Percentiles rank a stretch among this genome's conserved stretches.
phyloP scores from a whole-genome alignment of 2,113 vertebrate species.

The cattle (Bos taurus) region DNA sequence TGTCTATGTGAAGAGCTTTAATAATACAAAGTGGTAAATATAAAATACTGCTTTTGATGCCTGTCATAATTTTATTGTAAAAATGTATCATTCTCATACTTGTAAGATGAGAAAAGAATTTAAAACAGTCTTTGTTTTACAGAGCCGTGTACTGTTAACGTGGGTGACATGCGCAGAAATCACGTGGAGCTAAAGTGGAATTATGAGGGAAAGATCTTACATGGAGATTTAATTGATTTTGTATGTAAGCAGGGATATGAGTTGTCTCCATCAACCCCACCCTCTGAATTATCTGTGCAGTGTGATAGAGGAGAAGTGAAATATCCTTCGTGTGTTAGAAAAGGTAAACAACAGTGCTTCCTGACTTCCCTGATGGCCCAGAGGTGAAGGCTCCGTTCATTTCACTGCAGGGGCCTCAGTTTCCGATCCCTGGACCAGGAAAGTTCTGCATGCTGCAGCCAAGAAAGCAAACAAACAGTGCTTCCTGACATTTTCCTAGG shows the following conservation, averaged over 20 bases:
- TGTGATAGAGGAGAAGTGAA: conserved; percentile 74
- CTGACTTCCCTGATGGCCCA: background rate
- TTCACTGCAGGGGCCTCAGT: background rate
- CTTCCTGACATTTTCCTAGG: background rate
- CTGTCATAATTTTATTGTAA: background rate
- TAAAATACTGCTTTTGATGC: background rate
- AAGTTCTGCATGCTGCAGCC: background rate
- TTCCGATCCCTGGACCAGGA: background rate
- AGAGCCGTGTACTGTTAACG: conserved; percentile 79
- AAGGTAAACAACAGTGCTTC: conserved; percentile 70
- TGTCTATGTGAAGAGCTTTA: background rate
- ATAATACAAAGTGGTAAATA: background rate
- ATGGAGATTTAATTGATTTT: conserved; percentile 84
- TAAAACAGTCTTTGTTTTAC: conserved; percentile 25
- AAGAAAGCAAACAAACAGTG: background rate
- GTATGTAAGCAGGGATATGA: conserved; percentile 77
- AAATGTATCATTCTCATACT: background rate
- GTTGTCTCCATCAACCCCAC: conserved; percentile 35
- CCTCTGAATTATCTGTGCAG: conserved; percentile 70
- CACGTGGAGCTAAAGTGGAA: conserved; percentile 80
- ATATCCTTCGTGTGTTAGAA: conserved; percentile 78
- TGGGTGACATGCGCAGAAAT: conserved; percentile 63
- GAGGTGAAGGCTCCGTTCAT: background rate
- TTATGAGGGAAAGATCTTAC: conserved; percentile 76
- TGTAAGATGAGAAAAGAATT: background rate